Evolutionary conservation across 2,888 invertebrate species (phyloP), one percentile per base, ranked within the genome.

Genomic region (Cacoxenus indagator): DNA sequence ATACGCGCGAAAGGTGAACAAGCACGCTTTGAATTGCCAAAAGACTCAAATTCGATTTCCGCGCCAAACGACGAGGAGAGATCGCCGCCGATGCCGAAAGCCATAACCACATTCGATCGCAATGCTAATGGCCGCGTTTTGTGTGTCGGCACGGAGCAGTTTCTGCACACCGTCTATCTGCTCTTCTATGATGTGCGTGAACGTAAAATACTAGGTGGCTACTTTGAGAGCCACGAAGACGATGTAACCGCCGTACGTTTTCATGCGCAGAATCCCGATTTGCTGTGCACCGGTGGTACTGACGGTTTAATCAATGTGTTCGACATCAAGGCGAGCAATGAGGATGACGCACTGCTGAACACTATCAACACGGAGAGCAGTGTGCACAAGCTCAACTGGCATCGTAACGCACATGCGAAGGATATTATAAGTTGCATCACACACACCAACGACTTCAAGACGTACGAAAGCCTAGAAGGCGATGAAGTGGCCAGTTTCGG

Each of bases 281-380:
- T 90, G 6, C 81, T 97, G 66, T 91, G 93, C 14, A 92, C 95
- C 0, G 95, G 95, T 0, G 93, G 95, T 1, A 91, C 92, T 0
- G 97, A 97, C 87, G 96, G 96, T 0, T 89, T 97, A 17, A 91
- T 97, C 1, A 97, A 97, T 87, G 84, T 95, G 2, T 97, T 92
- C 87, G 93, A 97, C 86, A 89, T 97, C 24, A 90, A 90, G 62
- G 90, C 95, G 83, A 79, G 89, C 0, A 89, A 87, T 0, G 97
- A 97, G 88, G 95, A 96, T 68, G 94, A 95, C 78, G 96, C 97
- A 0, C 88, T 97, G 1, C 88, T 89, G 14, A 92, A 91, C 77
- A 93, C 94, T 0, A 89, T 96, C 29, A 96, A 96, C 83, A 92
- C 94, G 0, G 93, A 94, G 81, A 93, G 93, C 70, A 93, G 94